Evolutionary conservation across 1,140 invertebrate species (phyloP), one percentile per base, ranked within the genome.

Genomic region (Brachystomella parvula): DNA sequence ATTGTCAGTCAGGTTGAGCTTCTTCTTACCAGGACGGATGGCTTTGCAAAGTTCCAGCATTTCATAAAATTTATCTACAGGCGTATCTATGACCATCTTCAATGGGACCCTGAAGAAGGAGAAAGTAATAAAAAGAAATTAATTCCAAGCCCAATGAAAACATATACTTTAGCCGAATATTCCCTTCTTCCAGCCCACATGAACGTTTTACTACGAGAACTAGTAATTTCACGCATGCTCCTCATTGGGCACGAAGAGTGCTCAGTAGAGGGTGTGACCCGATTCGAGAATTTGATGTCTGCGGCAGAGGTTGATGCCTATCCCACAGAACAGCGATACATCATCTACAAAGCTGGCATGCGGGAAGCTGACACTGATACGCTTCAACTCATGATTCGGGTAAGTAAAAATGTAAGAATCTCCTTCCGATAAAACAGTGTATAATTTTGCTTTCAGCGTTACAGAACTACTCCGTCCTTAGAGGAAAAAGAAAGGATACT

Each of bases 401-500:
- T 44, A n/a, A 44, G 39, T 44, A n/a, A 44, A 12, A n/a, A 44
- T 44, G 39, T 44, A 12, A 44, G 9, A 44, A 44, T 9, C 9
- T n/a, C n/a, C n/a, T 44, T 12, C 39, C 39, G n/a, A 44, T 12
- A 44, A 12, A 9, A 12, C 39, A 12, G 9, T 44, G 39, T 12
- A 44, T 44, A 12, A 44, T 44, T 12, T 12, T n/a, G n/a, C n/a
- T 58, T 77, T 30, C 66, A 84, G 81, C 77, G 98, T 58, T 95
- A 94, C 77, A 83, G 88, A 68, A 84, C 88, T 44, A 84, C 88
- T 9, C 92, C 94, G 78, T 81, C 96, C 61, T 88, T 92, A 67
- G 94, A 98, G 78, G 93, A 98, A 76, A 94, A 94, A 77, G 87
- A 94, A 74, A 83, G 94, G 73, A 90, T 96, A 70, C 84, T 89